Percentiles rank a stretch among this genome's conserved stretches.
Conservation (phyloP, 2,888 invertebrate species). For the Plebejus argus region DNA sequence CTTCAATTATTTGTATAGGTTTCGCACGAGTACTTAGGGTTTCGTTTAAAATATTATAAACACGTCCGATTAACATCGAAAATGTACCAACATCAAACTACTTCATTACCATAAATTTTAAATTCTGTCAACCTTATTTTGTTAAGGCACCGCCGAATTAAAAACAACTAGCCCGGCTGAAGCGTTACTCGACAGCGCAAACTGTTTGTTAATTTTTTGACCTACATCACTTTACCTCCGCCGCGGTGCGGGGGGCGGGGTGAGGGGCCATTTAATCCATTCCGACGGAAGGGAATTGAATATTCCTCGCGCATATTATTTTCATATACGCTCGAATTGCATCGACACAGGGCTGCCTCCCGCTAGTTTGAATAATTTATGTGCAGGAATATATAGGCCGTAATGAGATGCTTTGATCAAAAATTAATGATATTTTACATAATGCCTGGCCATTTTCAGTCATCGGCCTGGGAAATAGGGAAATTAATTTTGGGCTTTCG, state of each 20-base stretch:
- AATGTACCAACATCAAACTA: not conserved
- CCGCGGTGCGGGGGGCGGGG: too few species aligned
- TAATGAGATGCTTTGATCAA: slow-evolving; percentile 11
- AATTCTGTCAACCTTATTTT: slow-evolving; percentile 21
- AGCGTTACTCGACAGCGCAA: slow-evolving; percentile 27
- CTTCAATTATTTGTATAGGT: too few species aligned
- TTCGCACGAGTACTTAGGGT: too few species aligned
- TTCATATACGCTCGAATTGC: slow-evolving; percentile 30
- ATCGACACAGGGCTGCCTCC: slow-evolving; percentile 27
- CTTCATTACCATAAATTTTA: not conserved
- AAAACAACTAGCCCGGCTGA: slow-evolving; percentile 10
- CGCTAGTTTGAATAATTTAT: slow-evolving; percentile 25
- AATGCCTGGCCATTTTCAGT: not conserved
- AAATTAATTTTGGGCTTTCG: not conserved
- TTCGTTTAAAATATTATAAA: not conserved
- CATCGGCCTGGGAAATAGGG: not conserved
- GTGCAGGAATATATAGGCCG: not conserved
- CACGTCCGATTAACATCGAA: not conserved
- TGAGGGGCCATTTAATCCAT: slow-evolving; percentile 28
- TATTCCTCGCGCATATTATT: slow-evolving; percentile 32
- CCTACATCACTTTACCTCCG: slow-evolving; percentile 21
- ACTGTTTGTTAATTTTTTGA: slow-evolving; percentile 32
- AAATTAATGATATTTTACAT: slow-evolving; percentile 14
- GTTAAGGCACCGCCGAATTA: slow-evolving; percentile 27
- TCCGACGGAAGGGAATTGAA: slow-evolving; percentile 28